Percentiles rank a stretch among this genome's conserved stretches.
Conservation (phyloP, 2,797 vertebrate genomes). For the Protonibea diacanthus region DNA sequence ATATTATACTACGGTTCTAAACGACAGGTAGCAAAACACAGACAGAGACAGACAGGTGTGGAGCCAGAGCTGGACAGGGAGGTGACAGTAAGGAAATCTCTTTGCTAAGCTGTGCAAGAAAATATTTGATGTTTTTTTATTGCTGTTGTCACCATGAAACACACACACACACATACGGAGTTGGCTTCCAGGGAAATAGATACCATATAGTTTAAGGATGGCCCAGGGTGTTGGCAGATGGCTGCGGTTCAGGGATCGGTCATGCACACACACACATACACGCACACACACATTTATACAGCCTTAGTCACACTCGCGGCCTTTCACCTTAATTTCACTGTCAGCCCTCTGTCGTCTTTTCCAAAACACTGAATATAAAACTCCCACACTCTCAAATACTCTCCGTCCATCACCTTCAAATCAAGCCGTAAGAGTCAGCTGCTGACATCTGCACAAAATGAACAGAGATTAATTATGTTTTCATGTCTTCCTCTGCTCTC, state of each 20-base stretch:
- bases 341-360: conserved; percentile 31
- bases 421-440: conserved; percentile 35
- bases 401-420: conserved; percentile 27
- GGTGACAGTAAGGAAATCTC: conserved; percentile 4
- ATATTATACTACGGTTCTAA: background rate
- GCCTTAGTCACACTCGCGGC: conserved; percentile 44
- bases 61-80: conserved; percentile 3
- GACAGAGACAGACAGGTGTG: conserved; percentile 18
- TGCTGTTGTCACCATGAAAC: conserved; percentile 40
- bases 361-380: conserved; percentile 27
- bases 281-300: conserved; percentile 34
- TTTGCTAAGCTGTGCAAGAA: conserved; percentile 38
- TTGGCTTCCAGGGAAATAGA: conserved; percentile 60
- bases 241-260: conserved; percentile 69
- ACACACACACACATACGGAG: conserved; percentile 41
- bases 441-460: conserved; percentile 45
- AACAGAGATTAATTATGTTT: conserved; percentile 47
- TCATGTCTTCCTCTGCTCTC: conserved; percentile 22
- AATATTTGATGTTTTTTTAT: conserved; percentile 55
- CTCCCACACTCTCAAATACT: conserved; percentile 27
- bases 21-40: conserved; percentile 5
- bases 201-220: conserved; percentile 61
- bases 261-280: conserved; percentile 24
- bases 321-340: conserved; percentile 34
- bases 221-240: conserved; percentile 75